These are phyloP conservation scores for Anomalospiza imberbis DNA, from an alignment of 2,797 vertebrate genomes.

Conservation along the genomic window DNA sequence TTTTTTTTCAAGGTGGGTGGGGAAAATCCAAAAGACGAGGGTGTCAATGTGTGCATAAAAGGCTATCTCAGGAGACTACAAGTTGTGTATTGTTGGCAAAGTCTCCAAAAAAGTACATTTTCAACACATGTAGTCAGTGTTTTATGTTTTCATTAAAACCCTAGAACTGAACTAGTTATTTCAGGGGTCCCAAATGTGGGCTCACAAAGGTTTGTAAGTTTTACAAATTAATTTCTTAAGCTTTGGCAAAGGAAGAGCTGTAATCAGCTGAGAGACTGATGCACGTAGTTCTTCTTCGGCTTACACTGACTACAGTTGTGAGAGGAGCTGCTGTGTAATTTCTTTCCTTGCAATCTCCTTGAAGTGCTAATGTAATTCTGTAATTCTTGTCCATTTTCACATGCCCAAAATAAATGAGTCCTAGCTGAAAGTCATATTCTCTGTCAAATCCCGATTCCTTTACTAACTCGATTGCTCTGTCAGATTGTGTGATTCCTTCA, in stretches of 20 bases:
- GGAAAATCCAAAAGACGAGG: not conserved
- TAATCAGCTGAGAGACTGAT: not conserved
- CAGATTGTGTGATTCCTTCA: not conserved
- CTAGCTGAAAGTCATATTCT: not conserved
- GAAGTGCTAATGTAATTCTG: not conserved
- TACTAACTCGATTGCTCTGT: not conserved
- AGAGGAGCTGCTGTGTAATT: not conserved
- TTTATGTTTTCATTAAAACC: not conserved
- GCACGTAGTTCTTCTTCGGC: accelerated
- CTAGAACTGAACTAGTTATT: not conserved
- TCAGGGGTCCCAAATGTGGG: accelerated
- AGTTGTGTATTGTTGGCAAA: not conserved
- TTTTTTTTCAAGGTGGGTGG: not conserved
- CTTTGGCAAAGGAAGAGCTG: not conserved
- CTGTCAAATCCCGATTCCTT: not conserved
- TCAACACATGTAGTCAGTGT: not conserved
- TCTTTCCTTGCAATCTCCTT: not conserved
- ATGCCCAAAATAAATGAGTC: not conserved
- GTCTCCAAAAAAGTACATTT: not conserved
- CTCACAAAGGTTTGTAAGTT: not conserved
- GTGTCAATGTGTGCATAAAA: not conserved
- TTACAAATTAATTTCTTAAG: not conserved
- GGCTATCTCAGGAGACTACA: not conserved
- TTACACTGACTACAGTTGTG: not conserved
- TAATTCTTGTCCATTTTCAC: not conserved